Conservation (phyloP, 2,888 invertebrate genomes). For the Horisme vitalbata region DNA sequence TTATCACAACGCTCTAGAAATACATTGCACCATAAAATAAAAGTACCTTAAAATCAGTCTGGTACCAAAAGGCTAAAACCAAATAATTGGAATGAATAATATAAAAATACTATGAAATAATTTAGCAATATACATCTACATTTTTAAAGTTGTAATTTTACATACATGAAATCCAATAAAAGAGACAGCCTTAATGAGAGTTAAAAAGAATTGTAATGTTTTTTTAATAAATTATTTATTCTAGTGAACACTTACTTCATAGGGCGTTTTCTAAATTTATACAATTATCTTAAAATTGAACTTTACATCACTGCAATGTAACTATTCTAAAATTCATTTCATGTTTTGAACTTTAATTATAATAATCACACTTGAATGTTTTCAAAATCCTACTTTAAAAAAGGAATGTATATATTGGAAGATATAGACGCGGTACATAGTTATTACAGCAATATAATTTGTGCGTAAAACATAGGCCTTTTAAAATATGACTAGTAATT, state of each 20-base stretch:
- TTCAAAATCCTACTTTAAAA: slow-evolving; percentile 40
- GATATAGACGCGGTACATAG: slow-evolving; percentile 51
- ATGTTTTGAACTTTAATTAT: slow-evolving; percentile 71
- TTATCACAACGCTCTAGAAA: slow-evolving; percentile 83
- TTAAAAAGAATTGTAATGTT: slow-evolving; percentile 65
- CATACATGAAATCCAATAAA: slow-evolving; percentile 68
- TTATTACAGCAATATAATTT: slow-evolving; percentile 55
- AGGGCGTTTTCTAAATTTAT: slow-evolving; percentile 65
- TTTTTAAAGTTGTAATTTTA: slow-evolving; percentile 61
- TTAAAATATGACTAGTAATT: slow-evolving; percentile 75
- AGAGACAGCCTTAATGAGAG: slow-evolving; percentile 72
- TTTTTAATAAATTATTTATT: slow-evolving; percentile 65
- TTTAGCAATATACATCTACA: slow-evolving; percentile 74
- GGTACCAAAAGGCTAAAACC: slow-evolving; percentile 78
- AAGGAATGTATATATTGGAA: slow-evolving; percentile 75
- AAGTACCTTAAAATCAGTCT: slow-evolving; percentile 83
- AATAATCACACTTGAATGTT: slow-evolving; percentile 62
- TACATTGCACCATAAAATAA: slow-evolving; percentile 83
- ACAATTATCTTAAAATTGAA: slow-evolving; percentile 71
- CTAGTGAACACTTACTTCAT: slow-evolving; percentile 81
- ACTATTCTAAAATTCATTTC: slow-evolving; percentile 63
- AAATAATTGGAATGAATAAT: slow-evolving; percentile 75
- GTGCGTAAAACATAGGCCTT: slow-evolving; percentile 76
- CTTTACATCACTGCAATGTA: slow-evolving; percentile 60
- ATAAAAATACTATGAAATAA: slow-evolving; percentile 82